phyloP scores from a whole-genome alignment of 1,140 invertebrate species.

The Drosophila bocqueti region DNA sequence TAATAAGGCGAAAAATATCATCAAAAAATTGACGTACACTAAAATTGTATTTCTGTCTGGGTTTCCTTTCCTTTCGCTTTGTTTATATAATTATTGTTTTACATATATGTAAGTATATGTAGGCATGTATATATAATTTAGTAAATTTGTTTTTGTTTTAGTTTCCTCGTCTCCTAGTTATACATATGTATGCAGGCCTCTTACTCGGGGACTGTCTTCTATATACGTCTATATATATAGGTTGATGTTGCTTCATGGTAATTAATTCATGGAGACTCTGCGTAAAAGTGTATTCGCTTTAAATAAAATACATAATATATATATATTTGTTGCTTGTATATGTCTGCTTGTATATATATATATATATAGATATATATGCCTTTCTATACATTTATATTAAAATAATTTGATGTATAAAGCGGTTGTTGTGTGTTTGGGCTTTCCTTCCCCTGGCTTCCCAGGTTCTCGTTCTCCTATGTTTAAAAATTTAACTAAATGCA shows the following conservation, averaged over 20 bases:
- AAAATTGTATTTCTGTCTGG: conserved; percentile 73
- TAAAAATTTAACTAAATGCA: conserved; percentile 78
- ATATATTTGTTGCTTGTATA: conserved; percentile 60
- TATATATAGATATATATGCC: conserved; percentile 63
- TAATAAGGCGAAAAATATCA: conserved; percentile 83
- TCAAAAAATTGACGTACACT: conserved; percentile 83
- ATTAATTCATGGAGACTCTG: conserved; percentile 35
- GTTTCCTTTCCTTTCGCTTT: conserved; percentile 19
- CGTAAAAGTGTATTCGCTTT: conserved; percentile 59
- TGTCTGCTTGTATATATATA: conserved; percentile 73
- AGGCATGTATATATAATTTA: conserved; percentile 55
- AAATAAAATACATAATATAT: conserved; percentile 75
- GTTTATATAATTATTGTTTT: conserved; percentile 52
- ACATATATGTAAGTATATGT: conserved; percentile 61
- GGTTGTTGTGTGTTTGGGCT: conserved; percentile 52
- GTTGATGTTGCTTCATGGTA: conserved; percentile 41
- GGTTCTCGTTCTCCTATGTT: conserved; percentile 39
- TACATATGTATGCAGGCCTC: conserved; percentile 11
- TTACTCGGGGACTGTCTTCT: conserved; percentile 34
- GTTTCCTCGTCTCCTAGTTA: conserved; percentile 23
- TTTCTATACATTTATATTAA: conserved; percentile 78
- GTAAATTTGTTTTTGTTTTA: conserved; percentile 57
- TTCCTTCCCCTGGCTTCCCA: conserved; percentile 8
- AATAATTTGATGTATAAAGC: conserved; percentile 82
- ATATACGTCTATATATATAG: conserved; percentile 3